These are phyloP conservation scores for Papilio aristodemus DNA, from an alignment of 1,140 invertebrate genomes.

Conservation along the genomic window DNA sequence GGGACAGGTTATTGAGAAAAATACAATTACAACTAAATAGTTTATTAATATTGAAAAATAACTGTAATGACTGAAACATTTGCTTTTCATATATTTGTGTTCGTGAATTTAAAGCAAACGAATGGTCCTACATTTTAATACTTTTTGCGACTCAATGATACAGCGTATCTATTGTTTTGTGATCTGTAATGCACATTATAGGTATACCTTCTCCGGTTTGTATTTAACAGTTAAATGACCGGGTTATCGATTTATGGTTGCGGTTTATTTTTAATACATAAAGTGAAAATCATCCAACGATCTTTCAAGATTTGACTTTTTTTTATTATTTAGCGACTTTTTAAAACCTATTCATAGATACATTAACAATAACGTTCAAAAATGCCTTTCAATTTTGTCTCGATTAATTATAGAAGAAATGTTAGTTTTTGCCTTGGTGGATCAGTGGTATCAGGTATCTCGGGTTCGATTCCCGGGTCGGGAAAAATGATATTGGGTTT, in stretches of 20 bases:
- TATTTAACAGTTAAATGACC: conserved; percentile 36
- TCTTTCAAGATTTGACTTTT: neutral
- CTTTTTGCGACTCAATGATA: conserved; percentile 16
- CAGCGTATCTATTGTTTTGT: conserved; percentile 34
- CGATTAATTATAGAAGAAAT: no score
- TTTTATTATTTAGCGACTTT: neutral
- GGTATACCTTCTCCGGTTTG: conserved; percentile 20
- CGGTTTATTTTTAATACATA: neutral
- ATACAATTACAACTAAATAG: no score
- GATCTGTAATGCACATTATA: conserved; percentile 28
- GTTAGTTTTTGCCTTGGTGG: no score
- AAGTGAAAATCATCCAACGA: neutral
- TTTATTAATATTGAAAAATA: no score
- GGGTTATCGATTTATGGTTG: neutral
- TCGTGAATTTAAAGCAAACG: neutral
- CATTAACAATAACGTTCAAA: no score
- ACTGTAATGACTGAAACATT: neutral
- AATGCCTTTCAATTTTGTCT: no score
- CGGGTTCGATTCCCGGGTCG: no score
- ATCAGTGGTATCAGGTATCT: no score
- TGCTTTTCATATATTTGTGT: neutral
- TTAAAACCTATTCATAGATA: no score
- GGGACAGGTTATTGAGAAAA: no score
- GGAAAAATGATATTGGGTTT: no score
- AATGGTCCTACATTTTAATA: neutral